Percentiles rank a stretch among this genome's conserved stretches.
Evolutionary conservation across 2,113 vertebrate genomes (phyloP).

Genomic region (Suricata suricatta): DNA sequence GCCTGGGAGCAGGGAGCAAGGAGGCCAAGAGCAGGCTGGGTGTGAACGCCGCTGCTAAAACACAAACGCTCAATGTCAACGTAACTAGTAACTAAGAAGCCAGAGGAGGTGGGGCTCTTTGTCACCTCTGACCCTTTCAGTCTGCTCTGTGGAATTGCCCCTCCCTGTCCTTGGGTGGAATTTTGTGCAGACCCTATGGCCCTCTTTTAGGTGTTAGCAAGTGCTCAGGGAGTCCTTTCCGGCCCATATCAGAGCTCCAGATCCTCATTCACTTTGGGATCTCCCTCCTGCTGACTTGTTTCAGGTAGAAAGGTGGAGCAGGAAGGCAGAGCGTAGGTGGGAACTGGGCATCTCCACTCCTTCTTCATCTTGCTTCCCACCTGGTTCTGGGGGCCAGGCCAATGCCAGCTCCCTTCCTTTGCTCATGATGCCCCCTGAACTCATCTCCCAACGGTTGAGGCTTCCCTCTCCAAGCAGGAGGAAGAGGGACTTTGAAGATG

Average conservation of each 20-base stretch:
- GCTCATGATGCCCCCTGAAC: no score
- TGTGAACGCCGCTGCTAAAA: neutral
- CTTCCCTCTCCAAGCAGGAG: no score
- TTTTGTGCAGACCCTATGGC: neutral
- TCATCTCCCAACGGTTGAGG: neutral
- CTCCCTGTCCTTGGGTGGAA: neutral
- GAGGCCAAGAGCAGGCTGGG: neutral
- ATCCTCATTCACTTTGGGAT: no score
- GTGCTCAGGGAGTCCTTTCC: neutral
- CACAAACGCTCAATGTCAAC: rapidly evolving
- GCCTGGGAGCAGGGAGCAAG: neutral
- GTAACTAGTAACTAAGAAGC: no score
- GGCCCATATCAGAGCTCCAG: neutral
- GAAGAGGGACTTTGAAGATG: neutral
- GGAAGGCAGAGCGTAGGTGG: neutral
- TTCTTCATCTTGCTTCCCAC: neutral
- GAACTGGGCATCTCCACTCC: neutral
- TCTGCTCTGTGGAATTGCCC: rapidly evolving
- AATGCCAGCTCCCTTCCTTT: no score
- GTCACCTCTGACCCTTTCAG: neutral
- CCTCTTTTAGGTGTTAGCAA: neutral
- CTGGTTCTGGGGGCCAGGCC: neutral
- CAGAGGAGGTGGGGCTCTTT: rapidly evolving
- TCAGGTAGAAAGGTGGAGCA: no score
- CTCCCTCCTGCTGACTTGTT: rapidly evolving